Evolutionary conservation across 1,140 invertebrate genomes (phyloP).

Genomic region (Drosophila lacertosa): DNA sequence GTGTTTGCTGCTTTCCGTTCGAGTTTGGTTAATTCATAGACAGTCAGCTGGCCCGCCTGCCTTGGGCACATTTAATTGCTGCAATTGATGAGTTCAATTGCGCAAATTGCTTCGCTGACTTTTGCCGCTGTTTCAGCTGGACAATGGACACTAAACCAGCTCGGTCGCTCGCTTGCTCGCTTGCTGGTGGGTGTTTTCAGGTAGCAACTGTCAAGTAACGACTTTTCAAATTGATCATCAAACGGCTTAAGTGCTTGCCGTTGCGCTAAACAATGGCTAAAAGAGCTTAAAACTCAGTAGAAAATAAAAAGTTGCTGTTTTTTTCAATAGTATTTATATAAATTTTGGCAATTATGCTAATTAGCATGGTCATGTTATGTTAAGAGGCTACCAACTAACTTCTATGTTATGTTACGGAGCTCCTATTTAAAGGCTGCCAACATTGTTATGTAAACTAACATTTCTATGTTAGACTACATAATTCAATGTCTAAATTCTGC

Average conservation of each 20-base stretch:
- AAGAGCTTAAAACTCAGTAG: neutral
- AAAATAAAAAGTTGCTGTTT: neutral
- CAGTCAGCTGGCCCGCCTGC: constrained; percentile 29
- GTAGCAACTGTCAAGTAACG: constrained; percentile 19
- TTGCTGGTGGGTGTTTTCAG: constrained; percentile 36
- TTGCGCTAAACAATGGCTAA: neutral
- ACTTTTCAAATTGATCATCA: constrained; percentile 13
- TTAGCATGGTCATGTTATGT: neutral
- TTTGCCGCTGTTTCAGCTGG: constrained; percentile 34
- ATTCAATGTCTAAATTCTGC: no score
- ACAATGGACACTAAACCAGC: constrained; percentile 23
- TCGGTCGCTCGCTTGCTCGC: neutral
- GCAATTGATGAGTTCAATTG: constrained; percentile 81
- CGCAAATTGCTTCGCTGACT: constrained; percentile 75
- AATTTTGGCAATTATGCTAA: neutral
- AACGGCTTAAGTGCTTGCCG: constrained; percentile 13
- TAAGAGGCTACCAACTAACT: no score
- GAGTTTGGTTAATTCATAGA: constrained; percentile 67
- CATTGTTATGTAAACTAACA: no score
- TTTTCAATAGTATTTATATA: neutral
- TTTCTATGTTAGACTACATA: no score
- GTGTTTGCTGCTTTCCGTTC: constrained; percentile 39
- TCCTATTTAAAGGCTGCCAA: no score
- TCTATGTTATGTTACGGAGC: neutral
- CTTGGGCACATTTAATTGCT: constrained; percentile 77